Conservation (phyloP, 2,797 vertebrate species). For the Luscinia luscinia region DNA sequence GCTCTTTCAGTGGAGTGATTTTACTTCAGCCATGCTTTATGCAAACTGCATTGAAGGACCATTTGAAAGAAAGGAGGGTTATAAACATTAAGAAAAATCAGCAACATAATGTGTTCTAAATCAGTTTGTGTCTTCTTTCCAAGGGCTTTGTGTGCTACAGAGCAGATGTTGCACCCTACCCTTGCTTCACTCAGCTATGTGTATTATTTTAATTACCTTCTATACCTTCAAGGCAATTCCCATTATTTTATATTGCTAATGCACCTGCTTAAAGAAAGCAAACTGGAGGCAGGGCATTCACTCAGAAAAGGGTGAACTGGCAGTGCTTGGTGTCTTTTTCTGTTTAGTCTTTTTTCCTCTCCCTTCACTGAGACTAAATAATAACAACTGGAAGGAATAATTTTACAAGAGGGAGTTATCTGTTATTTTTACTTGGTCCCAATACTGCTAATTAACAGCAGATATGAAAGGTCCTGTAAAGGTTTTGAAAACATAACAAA, state of each 20-base stretch:
- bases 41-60: neutral
- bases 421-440: conserved; percentile 39
- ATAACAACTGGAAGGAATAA: conserved; percentile 15
- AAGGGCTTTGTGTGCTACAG: neutral
- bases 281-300: neutral
- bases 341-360: neutral
- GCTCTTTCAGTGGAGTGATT: neutral
- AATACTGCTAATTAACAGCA: conserved; percentile 56
- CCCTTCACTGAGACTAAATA: neutral
- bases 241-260: neutral
- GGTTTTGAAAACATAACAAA: conserved; percentile 14
- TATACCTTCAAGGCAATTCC: conserved; percentile 18
- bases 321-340: neutral
- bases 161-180: conserved; percentile 29
- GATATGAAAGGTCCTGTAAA: conserved; percentile 12
- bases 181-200: neutral
- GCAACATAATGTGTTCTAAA: neutral
- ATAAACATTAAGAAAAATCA: neutral
- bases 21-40: neutral
- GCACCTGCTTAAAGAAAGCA: neutral
- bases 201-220: conserved; percentile 46
- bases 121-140: conserved; percentile 20
- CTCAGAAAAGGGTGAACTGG: neutral
- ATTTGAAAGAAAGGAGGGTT: neutral
- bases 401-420: conserved; percentile 9